These are phyloP conservation scores for Drosophila nikananu DNA, from an alignment of 1,140 invertebrate species.

Conservation along the genomic window DNA sequence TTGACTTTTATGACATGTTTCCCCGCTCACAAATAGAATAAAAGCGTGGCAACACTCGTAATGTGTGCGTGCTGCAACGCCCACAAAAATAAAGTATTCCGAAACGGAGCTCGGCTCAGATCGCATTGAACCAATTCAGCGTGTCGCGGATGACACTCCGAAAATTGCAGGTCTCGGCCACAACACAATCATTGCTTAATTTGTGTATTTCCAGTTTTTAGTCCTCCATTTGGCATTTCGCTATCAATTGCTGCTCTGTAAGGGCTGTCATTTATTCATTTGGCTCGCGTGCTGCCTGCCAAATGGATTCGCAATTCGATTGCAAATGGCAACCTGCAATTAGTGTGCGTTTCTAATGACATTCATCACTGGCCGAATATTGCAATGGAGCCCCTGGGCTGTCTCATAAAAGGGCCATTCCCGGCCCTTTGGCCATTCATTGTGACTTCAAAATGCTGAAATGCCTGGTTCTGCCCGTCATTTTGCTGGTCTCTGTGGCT, in stretches of 20 bases:
- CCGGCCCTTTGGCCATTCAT: slow-evolving; percentile 1
- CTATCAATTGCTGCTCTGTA: slow-evolving; percentile 51
- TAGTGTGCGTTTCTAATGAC: slow-evolving; percentile 55
- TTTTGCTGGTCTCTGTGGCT: slow-evolving; percentile 9
- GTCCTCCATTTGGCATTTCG: slow-evolving; percentile 59
- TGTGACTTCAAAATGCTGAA: slow-evolving; percentile 36
- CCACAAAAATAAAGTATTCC: slow-evolving; percentile 55
- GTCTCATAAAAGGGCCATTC: slow-evolving; percentile 40
- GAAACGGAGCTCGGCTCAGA: not conserved
- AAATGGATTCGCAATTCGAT: slow-evolving; percentile 55
- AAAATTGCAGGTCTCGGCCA: slow-evolving; percentile 40
- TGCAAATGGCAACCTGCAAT: slow-evolving; percentile 55
- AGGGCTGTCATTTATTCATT: slow-evolving; percentile 63
- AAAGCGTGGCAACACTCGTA: slow-evolving; percentile 24
- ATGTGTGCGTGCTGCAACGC: slow-evolving; percentile 45
- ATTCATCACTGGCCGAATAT: slow-evolving; percentile 33
- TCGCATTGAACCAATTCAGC: slow-evolving; percentile 33
- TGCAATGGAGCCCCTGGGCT: slow-evolving; percentile 23
- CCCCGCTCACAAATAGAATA: slow-evolving; percentile 1
- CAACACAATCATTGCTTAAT: slow-evolving; percentile 63
- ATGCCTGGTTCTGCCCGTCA: slow-evolving; percentile 16
- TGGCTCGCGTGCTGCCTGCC: slow-evolving; percentile 38
- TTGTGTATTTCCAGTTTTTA: slow-evolving; percentile 58
- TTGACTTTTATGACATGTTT: slow-evolving; percentile 62
- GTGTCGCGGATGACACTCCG: slow-evolving; percentile 23